Evolutionary conservation across 1,140 invertebrate genomes (phyloP).

Genomic region (Drosophila aff.): DNA sequence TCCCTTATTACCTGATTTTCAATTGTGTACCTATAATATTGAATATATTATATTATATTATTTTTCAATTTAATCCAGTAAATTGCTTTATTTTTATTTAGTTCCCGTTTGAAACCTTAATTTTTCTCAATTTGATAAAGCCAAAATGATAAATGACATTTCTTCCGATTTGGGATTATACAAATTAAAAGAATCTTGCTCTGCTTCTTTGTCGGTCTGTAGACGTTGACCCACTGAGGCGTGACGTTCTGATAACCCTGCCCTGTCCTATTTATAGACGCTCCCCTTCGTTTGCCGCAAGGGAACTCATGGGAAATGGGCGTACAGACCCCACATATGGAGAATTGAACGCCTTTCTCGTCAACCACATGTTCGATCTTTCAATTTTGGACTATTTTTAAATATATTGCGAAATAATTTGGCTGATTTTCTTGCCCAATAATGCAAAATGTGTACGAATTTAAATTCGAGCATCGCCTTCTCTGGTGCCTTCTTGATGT

Average conservation of each 20-base stretch:
- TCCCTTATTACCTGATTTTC: neutral
- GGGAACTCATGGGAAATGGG: constrained; percentile 17
- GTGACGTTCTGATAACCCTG: constrained; percentile 80
- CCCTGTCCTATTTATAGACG: constrained; percentile 69
- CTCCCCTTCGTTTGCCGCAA: constrained; percentile 14
- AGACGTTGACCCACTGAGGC: constrained; percentile 73
- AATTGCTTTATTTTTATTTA: too few species aligned
- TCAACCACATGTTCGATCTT: constrained; percentile 75
- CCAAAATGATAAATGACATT: neutral
- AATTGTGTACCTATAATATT: neutral
- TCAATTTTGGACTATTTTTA: constrained; percentile 55
- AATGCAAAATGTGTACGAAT: constrained; percentile 43
- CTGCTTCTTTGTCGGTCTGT: constrained; percentile 38
- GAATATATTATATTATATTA: too few species aligned
- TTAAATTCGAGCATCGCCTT: constrained; percentile 51
- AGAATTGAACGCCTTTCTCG: constrained; percentile 39
- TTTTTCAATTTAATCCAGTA: too few species aligned
- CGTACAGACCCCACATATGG: constrained; percentile 57
- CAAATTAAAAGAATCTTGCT: constrained; percentile 21
- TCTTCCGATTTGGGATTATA: constrained; percentile 39
- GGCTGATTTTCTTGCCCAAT: constrained; percentile 54
- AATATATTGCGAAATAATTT: constrained; percentile 66
- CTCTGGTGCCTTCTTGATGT: constrained; percentile 29
- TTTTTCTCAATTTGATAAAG: neutral
- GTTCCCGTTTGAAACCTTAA: too few species aligned